Evolutionary conservation across 2,113 vertebrate genomes (phyloP).

Genomic region (Glaucomys volans): DNA sequence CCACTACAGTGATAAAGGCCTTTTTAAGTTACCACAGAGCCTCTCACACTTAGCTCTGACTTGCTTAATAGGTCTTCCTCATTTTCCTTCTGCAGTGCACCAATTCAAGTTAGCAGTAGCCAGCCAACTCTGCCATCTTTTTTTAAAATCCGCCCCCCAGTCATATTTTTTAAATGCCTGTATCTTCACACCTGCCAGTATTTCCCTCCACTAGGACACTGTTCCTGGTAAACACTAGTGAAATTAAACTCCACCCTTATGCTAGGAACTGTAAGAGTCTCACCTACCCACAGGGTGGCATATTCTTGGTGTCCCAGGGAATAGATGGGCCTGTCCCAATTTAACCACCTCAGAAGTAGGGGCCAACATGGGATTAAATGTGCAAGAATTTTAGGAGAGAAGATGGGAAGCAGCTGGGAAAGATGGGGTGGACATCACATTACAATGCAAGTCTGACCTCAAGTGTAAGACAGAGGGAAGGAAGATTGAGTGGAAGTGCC

Average conservation of each 20-base stretch:
- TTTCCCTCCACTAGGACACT: neutral
- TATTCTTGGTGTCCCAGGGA: neutral
- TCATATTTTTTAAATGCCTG: neutral
- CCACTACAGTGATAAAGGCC: neutral
- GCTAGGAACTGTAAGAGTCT: neutral
- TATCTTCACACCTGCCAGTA: neutral
- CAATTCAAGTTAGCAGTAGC: neutral
- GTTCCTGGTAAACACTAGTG: neutral
- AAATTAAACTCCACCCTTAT: conserved; percentile 19
- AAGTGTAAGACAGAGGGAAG: neutral
- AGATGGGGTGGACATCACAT: neutral
- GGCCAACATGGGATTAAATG: neutral
- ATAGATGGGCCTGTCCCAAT: neutral
- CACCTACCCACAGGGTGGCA: neutral
- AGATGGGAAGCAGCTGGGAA: neutral
- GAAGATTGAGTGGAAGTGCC: neutral
- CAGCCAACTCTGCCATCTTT: neutral
- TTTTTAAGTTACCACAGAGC: neutral
- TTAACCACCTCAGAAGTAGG: conserved; percentile 17
- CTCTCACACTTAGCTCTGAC: conserved; percentile 27
- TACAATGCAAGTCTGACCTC: neutral
- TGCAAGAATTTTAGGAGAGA: neutral
- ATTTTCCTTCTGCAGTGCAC: conserved; percentile 9
- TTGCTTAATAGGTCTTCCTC: neutral
- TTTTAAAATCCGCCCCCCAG: neutral